Base-by-base conservation (phyloP, 2,888 invertebrate genomes). In the Punctoribates punctum region DNA sequence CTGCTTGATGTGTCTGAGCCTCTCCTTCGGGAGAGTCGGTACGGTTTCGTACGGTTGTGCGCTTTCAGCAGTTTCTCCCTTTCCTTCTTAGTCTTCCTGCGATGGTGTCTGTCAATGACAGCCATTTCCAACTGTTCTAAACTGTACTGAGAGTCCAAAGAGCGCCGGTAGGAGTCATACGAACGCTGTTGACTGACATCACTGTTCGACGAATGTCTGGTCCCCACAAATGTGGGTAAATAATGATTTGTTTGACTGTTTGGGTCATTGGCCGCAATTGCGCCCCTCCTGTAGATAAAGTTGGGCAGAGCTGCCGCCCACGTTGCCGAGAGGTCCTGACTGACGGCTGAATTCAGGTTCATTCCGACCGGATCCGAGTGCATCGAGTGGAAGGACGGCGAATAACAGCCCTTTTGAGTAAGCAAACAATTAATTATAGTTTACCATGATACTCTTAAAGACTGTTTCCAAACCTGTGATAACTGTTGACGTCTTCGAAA, bases 281-380 rank as follows among this genome's bases (percentile, higher is more conserved):
- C 96, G 81, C 92, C 92, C 81, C 96, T 88, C 2, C 96, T 87
- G 9, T 89, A 89, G 0, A 95, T 90, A 82, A 95, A 88, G 80
- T 93, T 90, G 0, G 95, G 95, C 79, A 96, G 85, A 79, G 93
- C 93, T 75, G 92, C 93, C 57, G 93, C 93, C 93, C 94, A 96
- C 0, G 93, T 92, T 0, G 95, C 93, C 76, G 94, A 94, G 74
- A 96, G 87, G 81, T 93, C 93, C 77, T 92, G 91, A 74, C 90
- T 91, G 13, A 86, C 87, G 72, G 88, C 88, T 72, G 90, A 90
- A 82, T 91, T 90, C 80, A 85, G 83, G 80, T 84, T 83, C 83
- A 85, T 84, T 86, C 87, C 88, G 13, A 96, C 91, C 13, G 96
- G 96, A 86, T 96, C 96, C 79, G 93, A 92, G 80, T 94, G 90